phyloP scores from a whole-genome alignment of 2,797 vertebrate genomes.

The Buphagus erythrorhynchus region DNA sequence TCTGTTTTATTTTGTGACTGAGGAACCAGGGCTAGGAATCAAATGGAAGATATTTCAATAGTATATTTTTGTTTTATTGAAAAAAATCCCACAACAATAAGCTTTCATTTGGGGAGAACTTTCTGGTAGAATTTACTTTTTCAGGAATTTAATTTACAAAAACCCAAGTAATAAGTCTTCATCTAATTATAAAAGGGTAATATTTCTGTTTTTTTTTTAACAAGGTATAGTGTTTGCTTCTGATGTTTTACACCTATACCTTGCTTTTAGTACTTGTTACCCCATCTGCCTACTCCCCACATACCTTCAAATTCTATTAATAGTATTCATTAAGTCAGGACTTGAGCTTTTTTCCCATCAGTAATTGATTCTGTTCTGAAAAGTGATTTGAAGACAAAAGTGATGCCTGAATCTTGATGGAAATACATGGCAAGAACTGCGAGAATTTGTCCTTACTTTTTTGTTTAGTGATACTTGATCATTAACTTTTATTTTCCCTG shows the following conservation, averaged over 20 bases:
- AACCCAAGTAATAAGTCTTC: background rate
- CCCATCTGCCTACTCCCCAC: background rate
- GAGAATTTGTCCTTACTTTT: background rate
- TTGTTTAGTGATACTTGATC: background rate
- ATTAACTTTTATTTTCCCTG: background rate
- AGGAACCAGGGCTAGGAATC: background rate
- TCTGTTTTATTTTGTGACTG: slow-evolving; percentile 18
- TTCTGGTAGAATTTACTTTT: background rate
- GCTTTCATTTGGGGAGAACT: background rate
- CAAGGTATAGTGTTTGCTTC: background rate
- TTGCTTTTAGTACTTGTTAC: background rate
- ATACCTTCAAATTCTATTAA: background rate
- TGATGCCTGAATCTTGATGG: background rate
- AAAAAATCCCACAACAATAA: background rate
- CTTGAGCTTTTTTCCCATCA: background rate
- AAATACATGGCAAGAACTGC: background rate
- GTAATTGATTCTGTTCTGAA: background rate
- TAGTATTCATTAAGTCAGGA: background rate
- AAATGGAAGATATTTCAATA: background rate
- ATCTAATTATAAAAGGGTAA: background rate
- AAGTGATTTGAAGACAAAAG: background rate
- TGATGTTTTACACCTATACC: background rate
- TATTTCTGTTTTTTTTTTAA: background rate
- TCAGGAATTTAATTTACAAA: background rate
- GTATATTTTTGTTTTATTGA: background rate